phyloP scores from a whole-genome alignment of 2,113 vertebrate genomes.

The Onychorhynchus coronatus region DNA sequence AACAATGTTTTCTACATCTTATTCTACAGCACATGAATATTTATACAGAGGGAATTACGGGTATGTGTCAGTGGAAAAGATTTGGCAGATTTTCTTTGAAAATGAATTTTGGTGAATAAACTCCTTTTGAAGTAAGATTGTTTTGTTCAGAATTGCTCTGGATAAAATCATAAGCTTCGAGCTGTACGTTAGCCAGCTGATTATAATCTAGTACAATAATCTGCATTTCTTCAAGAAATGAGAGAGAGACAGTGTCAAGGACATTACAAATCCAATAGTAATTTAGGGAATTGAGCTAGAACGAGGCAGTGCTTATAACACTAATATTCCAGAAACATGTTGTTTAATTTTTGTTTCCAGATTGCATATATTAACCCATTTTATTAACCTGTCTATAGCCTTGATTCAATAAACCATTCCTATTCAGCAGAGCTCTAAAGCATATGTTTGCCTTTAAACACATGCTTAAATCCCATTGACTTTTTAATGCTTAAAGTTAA shows the following conservation, averaged over 20 bases:
- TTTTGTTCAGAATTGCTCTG: background rate
- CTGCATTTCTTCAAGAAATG: constrained; percentile 50
- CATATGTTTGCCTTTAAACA: constrained; percentile 67
- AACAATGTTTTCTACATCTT: background rate
- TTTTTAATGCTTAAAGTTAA: constrained; percentile 68
- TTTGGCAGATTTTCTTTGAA: constrained; percentile 31
- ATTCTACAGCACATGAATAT: background rate
- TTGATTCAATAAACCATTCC: constrained; percentile 60
- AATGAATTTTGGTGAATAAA: constrained; percentile 42
- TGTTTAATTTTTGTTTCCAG: constrained; percentile 56
- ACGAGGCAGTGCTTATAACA: background rate
- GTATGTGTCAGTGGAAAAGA: background rate
- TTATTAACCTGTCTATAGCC: constrained; percentile 58
- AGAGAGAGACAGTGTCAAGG: constrained; percentile 3
- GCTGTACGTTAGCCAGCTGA: constrained; percentile 4
- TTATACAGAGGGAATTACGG: background rate
- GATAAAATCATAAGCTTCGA: background rate
- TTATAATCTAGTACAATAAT: constrained; percentile 30
- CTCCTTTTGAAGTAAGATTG: background rate
- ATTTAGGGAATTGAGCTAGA: constrained; percentile 27
- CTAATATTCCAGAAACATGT: constrained; percentile 6
- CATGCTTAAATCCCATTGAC: constrained; percentile 61
- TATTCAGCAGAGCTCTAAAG: constrained; percentile 56
- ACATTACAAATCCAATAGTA: constrained; percentile 38
- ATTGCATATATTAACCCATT: constrained; percentile 44